These are phyloP conservation scores for Neocrepidodera transversa DNA, from an alignment of 2,888 invertebrate genomes.

Conservation along the genomic window DNA sequence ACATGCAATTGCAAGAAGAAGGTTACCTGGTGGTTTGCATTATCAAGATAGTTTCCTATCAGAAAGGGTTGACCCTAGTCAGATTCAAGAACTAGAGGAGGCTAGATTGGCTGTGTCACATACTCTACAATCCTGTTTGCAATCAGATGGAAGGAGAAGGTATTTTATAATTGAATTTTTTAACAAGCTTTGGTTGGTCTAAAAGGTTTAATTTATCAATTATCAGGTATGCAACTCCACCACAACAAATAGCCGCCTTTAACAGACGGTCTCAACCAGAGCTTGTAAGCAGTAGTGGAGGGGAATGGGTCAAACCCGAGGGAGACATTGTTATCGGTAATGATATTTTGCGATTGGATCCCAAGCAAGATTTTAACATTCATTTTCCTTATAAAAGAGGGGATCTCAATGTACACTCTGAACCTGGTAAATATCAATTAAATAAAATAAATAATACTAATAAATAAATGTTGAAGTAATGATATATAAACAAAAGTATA, in stretches of 20 bases:
- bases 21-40: constrained; percentile 60
- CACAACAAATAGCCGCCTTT: constrained; percentile 87
- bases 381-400: constrained; percentile 91
- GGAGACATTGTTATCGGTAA: constrained; percentile 78
- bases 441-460: background rate
- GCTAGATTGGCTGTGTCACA: constrained; percentile 83
- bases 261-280: constrained; percentile 83
- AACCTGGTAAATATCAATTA: constrained; percentile 62
- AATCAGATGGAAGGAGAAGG: constrained; percentile 80
- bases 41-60: constrained; percentile 65
- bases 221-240: constrained; percentile 77
- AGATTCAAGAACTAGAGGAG: constrained; percentile 83
- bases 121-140: constrained; percentile 84
- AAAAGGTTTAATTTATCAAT: constrained; percentile 21
- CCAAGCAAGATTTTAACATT: constrained; percentile 77
- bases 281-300: constrained; percentile 64
- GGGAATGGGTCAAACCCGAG: constrained; percentile 70
- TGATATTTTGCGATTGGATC: constrained; percentile 73
- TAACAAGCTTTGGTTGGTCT: background rate
- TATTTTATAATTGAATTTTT: background rate
- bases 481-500: too few relatives aligned
- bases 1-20: constrained; percentile 83
- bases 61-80: constrained; percentile 68
- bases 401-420: constrained; percentile 83
- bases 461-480: too few relatives aligned